Evolutionary conservation across 2,797 vertebrate species (phyloP).

Genomic region (Lepus oiostolus): DNA sequence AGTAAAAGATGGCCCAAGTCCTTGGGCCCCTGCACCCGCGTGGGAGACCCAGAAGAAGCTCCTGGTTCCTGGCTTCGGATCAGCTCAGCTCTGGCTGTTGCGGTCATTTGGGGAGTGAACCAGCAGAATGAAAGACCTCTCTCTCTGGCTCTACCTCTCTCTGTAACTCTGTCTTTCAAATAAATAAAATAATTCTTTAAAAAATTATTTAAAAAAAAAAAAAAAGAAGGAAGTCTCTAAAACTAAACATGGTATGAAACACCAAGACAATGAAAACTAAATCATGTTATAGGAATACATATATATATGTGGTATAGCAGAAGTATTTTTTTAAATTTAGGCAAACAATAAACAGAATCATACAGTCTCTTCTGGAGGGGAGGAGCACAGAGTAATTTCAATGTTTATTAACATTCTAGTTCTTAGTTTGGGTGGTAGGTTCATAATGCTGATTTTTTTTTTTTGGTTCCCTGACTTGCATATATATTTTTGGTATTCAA

Average conservation of each 20-base stretch:
- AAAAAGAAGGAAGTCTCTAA: background rate
- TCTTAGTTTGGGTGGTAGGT: background rate
- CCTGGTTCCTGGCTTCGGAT: too few relatives aligned
- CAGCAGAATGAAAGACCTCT: too few relatives aligned
- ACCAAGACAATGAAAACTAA: conserved; percentile 14
- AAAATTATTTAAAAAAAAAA: too few relatives aligned
- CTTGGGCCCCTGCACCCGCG: too few relatives aligned
- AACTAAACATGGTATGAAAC: conserved; percentile 11
- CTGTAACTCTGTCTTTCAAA: too few relatives aligned
- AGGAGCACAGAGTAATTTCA: background rate
- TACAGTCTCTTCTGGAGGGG: background rate
- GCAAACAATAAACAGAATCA: conserved; percentile 6
- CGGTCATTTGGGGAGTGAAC: too few relatives aligned
- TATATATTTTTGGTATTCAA: conserved; percentile 18
- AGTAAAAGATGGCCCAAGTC: too few relatives aligned
- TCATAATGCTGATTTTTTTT: background rate
- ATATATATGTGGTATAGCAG: background rate
- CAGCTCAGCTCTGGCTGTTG: too few relatives aligned
- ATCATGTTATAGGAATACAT: background rate
- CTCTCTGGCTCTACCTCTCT: too few relatives aligned
- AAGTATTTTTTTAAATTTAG: background rate
- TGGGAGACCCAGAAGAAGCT: too few relatives aligned
- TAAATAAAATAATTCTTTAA: too few relatives aligned
- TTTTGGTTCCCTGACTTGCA: background rate
- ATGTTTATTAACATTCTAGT: conserved; percentile 17